Evolutionary conservation across 2,797 vertebrate species (phyloP), one percentile per base, ranked within the genome.

Genomic region (Pachyuromys duprasi): DNA sequence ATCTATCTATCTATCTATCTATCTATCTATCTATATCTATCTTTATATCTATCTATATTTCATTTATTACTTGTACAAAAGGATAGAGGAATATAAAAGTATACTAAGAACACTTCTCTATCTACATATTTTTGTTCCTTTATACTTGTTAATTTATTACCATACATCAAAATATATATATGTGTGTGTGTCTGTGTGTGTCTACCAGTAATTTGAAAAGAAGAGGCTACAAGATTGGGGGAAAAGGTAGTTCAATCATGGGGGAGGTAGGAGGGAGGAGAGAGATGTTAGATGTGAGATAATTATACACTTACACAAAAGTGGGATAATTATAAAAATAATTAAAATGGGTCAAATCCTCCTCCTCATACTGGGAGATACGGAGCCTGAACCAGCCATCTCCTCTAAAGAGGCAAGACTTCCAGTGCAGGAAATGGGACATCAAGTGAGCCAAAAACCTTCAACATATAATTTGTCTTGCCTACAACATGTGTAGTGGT

Each of bases 311-410:
- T 57, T 17, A 15, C 15, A 69, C 8, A n/a, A n/a, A n/a, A n/a
- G 33, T n/a, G 17, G 8, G n/a, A 49, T 49, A 70, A 20, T 70
- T n/a, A 70, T 69, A 69, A 70, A 8, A 70, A 36, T 20, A 70
- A n/a, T n/a, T 18, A n/a, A n/a, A 8, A 69, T 6, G 5, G 6
- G 5, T n/a, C 55, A n/a, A n/a, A n/a, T n/a, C 7, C n/a, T 5
- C 33, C 33, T n/a, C 15, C 17, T n/a, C 33, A 6, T n/a, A 14
- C 17, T n/a, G 17, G 67, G 14, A 17, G 33, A n/a, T n/a, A 15
- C 33, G 14, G 5, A 69, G 67, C 33, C 31, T 69, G 33, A 69
- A n/a, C 33, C 33, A 7, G 4, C 14, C 33, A 69, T n/a, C 33
- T 69, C 28, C 63, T 65, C 65, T 69, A 33, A 33, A 33, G 4